A percentile compares a stretch with the other conserved stretches of the same genome.
Conservation (phyloP, 2,888 invertebrate genomes). For the Hyposoter didymator region DNA sequence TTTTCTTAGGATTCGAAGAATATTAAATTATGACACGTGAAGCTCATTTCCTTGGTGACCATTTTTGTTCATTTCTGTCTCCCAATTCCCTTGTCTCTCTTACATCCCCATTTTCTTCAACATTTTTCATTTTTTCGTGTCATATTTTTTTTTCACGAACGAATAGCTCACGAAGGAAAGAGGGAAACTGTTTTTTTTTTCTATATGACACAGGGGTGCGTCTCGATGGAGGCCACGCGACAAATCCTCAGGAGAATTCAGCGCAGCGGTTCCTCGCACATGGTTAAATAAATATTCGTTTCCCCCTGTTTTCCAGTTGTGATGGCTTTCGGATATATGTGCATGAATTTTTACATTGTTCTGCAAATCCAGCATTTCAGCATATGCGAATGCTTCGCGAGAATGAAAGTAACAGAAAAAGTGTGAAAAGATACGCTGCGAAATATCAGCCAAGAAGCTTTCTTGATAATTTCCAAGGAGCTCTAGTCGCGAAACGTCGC, state of each 20-base stretch:
- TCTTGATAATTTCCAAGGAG: not conserved
- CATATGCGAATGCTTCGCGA: slow-evolving; percentile 8
- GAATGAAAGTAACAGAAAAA: not conserved
- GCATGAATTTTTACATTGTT: slow-evolving; percentile 20
- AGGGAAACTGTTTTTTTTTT: not conserved
- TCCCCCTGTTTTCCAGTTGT: slow-evolving; percentile 29
- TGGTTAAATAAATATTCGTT: slow-evolving; percentile 60
- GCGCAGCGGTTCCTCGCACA: slow-evolving; percentile 26
- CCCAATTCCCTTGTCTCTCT: slow-evolving; percentile 8
- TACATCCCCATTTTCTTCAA: slow-evolving; percentile 14
- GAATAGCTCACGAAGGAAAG: not conserved
- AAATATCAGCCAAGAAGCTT: not conserved
- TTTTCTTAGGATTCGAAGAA: not conserved
- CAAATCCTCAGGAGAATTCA: slow-evolving; percentile 48
- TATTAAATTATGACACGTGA: not conserved
- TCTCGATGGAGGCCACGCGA: slow-evolving; percentile 14
- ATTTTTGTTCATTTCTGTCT: slow-evolving; percentile 1
- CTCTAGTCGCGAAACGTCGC: not conserved
- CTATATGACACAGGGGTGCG: not conserved
- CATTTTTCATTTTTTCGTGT: slow-evolving; percentile 1
- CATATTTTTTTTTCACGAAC: slow-evolving; percentile 2
- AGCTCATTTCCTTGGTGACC: slow-evolving; percentile 7
- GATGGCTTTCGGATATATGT: slow-evolving; percentile 1
- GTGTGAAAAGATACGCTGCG: not conserved
- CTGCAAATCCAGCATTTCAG: slow-evolving; percentile 4